Conservation (phyloP, 2,797 vertebrate genomes). For the Micrastur ruficollis region DNA sequence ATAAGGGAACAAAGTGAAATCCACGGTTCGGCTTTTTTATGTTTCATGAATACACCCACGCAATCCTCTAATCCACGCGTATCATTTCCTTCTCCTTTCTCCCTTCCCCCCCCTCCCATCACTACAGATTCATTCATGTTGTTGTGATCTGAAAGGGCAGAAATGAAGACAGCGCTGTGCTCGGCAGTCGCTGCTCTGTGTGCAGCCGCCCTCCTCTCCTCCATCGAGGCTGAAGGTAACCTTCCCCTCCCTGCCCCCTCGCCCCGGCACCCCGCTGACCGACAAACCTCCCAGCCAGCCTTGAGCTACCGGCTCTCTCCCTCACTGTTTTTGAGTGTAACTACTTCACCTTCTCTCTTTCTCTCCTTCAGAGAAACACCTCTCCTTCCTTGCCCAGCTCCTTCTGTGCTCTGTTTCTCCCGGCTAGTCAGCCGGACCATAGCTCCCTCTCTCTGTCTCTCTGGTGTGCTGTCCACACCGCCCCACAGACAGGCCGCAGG, state of each 20-base stretch:
- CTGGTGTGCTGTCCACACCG: conserved; percentile 80
- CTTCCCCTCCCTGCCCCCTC: not conserved
- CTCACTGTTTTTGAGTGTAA: conserved; percentile 54
- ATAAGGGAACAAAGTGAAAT: conserved; percentile 33
- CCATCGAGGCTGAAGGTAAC: conserved; percentile 90
- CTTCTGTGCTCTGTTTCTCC: conserved; percentile 57
- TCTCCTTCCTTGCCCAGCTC: conserved; percentile 46
- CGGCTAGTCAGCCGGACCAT: not conserved
- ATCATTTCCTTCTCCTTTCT: conserved; percentile 48
- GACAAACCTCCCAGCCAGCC: not conserved
- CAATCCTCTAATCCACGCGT: conserved; percentile 29
- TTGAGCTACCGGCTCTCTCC: conserved; percentile 7
- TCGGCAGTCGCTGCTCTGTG: conserved; percentile 80
- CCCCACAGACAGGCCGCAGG: not conserved
- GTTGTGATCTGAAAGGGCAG: conserved; percentile 79
- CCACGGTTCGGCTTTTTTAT: not conserved
- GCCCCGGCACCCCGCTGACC: accelerated
- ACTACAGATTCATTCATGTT: conserved; percentile 86
- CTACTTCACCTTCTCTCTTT: conserved; percentile 47
- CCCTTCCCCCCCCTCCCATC: not conserved
- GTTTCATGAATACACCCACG: conserved; percentile 49
- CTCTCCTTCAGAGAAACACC: conserved; percentile 58
- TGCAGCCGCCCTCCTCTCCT: conserved; percentile 81
- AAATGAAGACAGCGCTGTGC: conserved; percentile 88
- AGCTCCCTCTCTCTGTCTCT: conserved; percentile 56